phyloP scores from a whole-genome alignment of 2,113 vertebrate genomes.

The Scomber scombrus region DNA sequence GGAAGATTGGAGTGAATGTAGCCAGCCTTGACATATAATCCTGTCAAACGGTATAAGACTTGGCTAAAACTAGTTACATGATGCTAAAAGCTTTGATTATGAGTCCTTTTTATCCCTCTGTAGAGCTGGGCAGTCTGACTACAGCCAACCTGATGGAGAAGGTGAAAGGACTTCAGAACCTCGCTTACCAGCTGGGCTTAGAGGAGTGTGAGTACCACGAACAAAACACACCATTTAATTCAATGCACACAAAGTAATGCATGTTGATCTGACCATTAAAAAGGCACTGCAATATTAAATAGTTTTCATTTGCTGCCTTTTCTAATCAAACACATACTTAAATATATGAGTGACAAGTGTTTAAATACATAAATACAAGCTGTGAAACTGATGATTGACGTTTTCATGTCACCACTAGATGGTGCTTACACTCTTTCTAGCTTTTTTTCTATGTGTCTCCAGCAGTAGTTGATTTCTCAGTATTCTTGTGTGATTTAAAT shows the following conservation, averaged over 20 bases:
- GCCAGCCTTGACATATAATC: neutral
- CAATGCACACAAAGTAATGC: neutral
- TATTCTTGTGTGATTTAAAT: neutral
- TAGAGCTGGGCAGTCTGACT: conserved; percentile 96
- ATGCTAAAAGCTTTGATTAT: neutral
- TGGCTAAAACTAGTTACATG: neutral
- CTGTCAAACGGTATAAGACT: conserved; percentile 31
- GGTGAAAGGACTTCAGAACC: conserved; percentile 96
- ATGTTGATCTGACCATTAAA: neutral
- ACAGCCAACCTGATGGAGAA: conserved; percentile 99
- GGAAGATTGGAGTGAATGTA: neutral
- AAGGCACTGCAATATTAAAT: neutral
- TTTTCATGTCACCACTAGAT: conserved; percentile 76
- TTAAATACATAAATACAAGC: neutral
- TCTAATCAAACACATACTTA: neutral
- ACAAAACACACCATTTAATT: conserved; percentile 1
- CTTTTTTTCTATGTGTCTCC: neutral
- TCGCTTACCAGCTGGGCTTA: conserved; percentile 96
- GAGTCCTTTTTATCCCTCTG: neutral
- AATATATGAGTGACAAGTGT: neutral
- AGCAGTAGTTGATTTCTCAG: neutral
- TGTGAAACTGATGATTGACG: neutral
- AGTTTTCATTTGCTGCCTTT: neutral
- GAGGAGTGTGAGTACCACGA: conserved; percentile 95
- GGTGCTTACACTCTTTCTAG: conserved; percentile 65